Conservation (phyloP, 2,888 invertebrate genomes). For the Crematogaster levior region DNA sequence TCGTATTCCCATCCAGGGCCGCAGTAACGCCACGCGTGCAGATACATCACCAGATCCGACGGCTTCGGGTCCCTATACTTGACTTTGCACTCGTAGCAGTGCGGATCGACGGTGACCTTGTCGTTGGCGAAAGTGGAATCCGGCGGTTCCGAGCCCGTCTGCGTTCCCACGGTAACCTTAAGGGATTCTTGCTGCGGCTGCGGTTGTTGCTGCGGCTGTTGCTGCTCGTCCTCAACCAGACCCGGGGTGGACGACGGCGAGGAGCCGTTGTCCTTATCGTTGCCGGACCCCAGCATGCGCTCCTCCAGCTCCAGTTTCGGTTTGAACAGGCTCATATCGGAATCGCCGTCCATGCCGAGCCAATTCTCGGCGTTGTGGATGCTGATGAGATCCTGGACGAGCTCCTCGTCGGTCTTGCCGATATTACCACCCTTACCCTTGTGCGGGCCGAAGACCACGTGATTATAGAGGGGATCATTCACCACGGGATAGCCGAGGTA, state of each 20-base stretch:
- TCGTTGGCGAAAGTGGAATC: conserved; percentile 89
- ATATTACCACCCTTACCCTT: conserved; percentile 96
- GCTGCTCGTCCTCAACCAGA: conserved; percentile 84
- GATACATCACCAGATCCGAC: conserved; percentile 97
- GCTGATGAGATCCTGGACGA: conserved; percentile 95
- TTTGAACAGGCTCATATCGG: conserved; percentile 93
- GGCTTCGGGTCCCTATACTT: conserved; percentile 96
- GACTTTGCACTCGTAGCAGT: conserved; percentile 97
- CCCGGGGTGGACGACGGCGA: conserved; percentile 87
- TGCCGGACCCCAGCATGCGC: conserved; percentile 85
- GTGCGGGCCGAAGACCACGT: conserved; percentile 96
- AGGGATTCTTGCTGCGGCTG: conserved; percentile 83
- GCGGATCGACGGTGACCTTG: conserved; percentile 92
- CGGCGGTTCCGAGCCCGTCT: conserved; percentile 93
- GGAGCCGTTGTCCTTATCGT: conserved; percentile 88
- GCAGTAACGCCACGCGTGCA: conserved; percentile 98
- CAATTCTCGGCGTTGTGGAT: conserved; percentile 98
- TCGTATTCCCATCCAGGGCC: conserved; percentile 98
- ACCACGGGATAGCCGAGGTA: conserved; percentile 99
- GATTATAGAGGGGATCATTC: conserved; percentile 99
- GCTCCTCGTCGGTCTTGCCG: conserved; percentile 95
- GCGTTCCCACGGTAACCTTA: conserved; percentile 94
- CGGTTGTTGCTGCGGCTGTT: conserved; percentile 83
- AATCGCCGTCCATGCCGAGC: conserved; percentile 96
- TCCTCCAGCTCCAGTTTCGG: conserved; percentile 91